Evolutionary conservation across 2,888 invertebrate species (phyloP).

Genomic region (Acrocera orbiculus): DNA sequence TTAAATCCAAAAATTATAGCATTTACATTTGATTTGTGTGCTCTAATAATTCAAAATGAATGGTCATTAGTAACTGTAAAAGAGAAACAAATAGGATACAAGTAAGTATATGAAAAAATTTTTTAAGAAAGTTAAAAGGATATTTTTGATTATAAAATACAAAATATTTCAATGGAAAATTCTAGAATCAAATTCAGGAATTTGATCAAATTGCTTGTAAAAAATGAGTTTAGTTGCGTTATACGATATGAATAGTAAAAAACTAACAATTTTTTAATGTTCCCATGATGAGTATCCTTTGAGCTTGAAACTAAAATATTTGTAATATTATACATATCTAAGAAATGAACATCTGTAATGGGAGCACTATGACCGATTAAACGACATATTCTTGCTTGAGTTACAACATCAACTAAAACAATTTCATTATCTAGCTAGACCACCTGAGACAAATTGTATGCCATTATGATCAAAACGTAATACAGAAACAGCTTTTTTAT

Average conservation of each 20-base stretch:
- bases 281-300: conserved; percentile 87
- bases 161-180: no score
- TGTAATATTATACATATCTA: conserved; percentile 41
- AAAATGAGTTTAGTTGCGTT: no score
- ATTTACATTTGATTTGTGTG: conserved; percentile 45
- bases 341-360: conserved; percentile 64
- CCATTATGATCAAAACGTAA: conserved; percentile 70
- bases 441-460: conserved; percentile 71
- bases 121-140: no score
- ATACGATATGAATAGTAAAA: no score
- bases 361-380: conserved; percentile 83
- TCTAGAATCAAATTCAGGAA: no score
- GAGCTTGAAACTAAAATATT: conserved; percentile 54
- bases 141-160: no score
- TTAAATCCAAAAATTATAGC: conserved; percentile 35
- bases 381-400: conserved; percentile 75
- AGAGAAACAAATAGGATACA: conserved; percentile 25
- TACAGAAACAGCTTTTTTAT: conserved; percentile 66
- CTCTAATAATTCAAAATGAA: conserved; percentile 41
- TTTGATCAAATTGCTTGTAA: no score
- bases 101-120: conserved; percentile 15
- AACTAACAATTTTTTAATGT: no score
- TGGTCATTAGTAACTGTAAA: conserved; percentile 38
- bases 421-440: conserved; percentile 82
- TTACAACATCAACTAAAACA: conserved; percentile 86